Evolutionary conservation across 2,888 invertebrate species (phyloP), one percentile per base, ranked within the genome.

Genomic region (Spodoptera picta): DNA sequence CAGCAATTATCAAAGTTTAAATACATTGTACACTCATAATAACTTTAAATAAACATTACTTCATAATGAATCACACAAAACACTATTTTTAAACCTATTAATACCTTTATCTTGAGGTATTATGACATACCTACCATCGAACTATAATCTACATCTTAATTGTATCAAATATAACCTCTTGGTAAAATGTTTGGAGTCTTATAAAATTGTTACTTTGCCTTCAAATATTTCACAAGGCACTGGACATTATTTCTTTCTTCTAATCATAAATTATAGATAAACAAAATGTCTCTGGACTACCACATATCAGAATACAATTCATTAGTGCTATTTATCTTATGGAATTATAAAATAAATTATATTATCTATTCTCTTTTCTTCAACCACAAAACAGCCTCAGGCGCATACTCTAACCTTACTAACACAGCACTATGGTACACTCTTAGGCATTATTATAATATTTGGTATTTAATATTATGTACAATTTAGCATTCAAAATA

Each of bases 161-260:
- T 74, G 82, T 90, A 88, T 88, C 85, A 88, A 88, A 89, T 88
- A 89, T 88, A 88, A 75, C 69, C 65, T 84, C 71, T 83, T 79
- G 80, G 71, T 85, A 84, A 87, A 87, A 85, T 61, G 64, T 65
- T 59, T 73, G 70, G 60, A 75, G 61, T 75, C 64, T 77, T 73
- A 70, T 49, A 80, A 67, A 73, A 73, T 73, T 72, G 62, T 63
- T 71, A 69, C 60, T 75, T 71, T 81, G 82, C 81, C 80, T 59
- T 77, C 61, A 75, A 77, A 71, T 74, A 77, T 69, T 68, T 68
- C 64, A 76, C 78, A 86, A 86, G 86, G 86, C 86, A 86, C 86
- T 85, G 83, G 72, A 77, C 72, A 77, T 80, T 69, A 54, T 61
- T 63, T 63, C 48, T 61, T 65, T 73, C 74, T 48, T 56, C 52